Evolutionary conservation across 2,113 vertebrate genomes (phyloP).

Genomic region (Ceyx margarethae): DNA sequence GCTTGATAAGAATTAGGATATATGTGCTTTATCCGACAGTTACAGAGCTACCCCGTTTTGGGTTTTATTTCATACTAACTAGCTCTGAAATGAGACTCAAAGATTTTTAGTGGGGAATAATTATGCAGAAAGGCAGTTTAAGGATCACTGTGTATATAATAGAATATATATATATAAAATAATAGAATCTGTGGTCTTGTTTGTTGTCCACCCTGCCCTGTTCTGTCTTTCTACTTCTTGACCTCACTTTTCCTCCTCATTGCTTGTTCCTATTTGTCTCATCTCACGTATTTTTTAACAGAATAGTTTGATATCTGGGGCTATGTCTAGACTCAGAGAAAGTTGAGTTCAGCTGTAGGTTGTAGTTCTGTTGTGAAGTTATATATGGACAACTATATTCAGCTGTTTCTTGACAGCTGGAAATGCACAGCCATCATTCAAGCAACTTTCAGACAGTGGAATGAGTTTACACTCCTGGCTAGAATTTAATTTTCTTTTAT

Average conservation of each 20-base stretch:
- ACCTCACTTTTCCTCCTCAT: constrained; percentile 47
- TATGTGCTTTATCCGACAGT: background rate
- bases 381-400: background rate
- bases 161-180: too few species aligned
- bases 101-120: background rate
- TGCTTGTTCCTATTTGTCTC: constrained; percentile 43
- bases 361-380: background rate
- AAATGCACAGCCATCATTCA: background rate
- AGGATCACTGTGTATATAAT: background rate
- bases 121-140: background rate
- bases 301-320: constrained; percentile 35
- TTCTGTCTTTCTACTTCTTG: constrained; percentile 39
- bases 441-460: background rate
- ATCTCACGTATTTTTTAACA: constrained; percentile 17
- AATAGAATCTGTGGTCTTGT: background rate
- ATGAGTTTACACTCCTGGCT: background rate
- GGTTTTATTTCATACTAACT: background rate
- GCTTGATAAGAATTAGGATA: background rate
- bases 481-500: background rate
- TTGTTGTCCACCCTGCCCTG: background rate
- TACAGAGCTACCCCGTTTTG: background rate
- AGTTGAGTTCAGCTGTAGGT: background rate
- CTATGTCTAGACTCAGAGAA: constrained; percentile 13
- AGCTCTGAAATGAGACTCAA: background rate
- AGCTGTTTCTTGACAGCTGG: background rate